These are phyloP conservation scores for Agrochola lota DNA, from an alignment of 2,888 invertebrate genomes.

Conservation along the genomic window DNA sequence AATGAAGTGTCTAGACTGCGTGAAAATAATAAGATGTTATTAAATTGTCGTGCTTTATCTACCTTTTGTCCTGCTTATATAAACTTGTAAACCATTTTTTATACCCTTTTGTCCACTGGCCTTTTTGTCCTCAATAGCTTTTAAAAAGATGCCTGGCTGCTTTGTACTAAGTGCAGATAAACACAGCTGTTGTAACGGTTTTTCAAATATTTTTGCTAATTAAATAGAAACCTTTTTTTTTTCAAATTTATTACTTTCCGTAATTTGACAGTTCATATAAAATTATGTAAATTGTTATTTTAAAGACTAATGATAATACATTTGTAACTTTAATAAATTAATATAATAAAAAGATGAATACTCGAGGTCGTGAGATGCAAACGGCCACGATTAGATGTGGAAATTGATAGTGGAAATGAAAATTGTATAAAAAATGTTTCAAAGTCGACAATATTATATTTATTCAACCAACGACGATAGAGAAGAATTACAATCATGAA, in stretches of 20 bases:
- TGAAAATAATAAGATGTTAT: slow-evolving; percentile 12
- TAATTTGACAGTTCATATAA: neutral
- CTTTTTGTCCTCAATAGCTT: neutral
- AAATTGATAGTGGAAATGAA: neutral
- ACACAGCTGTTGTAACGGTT: too few relatives aligned
- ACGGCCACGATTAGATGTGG: neutral
- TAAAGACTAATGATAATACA: neutral
- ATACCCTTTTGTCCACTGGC: neutral
- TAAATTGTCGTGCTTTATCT: slow-evolving; percentile 8
- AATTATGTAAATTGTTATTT: neutral
- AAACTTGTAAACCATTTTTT: neutral
- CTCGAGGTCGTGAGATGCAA: neutral
- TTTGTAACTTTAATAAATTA: neutral
- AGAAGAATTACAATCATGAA: neutral
- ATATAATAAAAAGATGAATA: neutral
- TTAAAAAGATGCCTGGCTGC: neutral
- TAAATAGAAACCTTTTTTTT: neutral
- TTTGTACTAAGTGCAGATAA: neutral
- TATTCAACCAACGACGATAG: neutral
- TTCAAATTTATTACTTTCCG: neutral
- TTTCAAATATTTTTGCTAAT: neutral
- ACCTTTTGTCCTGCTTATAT: slow-evolving; percentile 4
- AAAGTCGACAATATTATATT: neutral
- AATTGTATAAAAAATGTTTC: neutral
- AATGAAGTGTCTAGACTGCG: slow-evolving; percentile 12